Evolutionary conservation across 92 coral and sea anemone species (phyloP), one percentile per base, ranked within the genome.

Genomic region (Galaxea fascicularis): DNA sequence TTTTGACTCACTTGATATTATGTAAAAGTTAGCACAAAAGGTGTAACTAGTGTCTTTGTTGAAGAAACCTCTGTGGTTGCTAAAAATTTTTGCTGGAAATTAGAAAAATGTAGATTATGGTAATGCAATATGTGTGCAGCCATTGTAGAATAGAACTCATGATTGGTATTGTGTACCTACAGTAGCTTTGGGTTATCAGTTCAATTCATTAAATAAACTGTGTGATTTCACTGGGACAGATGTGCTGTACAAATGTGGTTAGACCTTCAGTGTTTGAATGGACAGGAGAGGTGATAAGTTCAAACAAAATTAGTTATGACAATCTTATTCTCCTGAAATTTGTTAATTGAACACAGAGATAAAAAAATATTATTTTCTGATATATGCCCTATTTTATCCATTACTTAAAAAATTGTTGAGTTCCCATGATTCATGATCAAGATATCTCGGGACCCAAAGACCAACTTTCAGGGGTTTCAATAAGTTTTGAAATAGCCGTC

Each of bases 121-220:
- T 51, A 47, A 26, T 27, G 63, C 4, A 54, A n/a, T 56, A 53
- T 59, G 53, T 57, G 44, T 25, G 14, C 15, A 22, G 20, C 69
- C 22, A 21, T 27, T 31, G 63, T 24, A 58, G 12, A 58, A 24
- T 25, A 71, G 20, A 76, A 31, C 30, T 24, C 80, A 35, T 26
- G 20, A 47, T 22, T 2, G 58, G 13, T 31, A 24, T 58, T 63
- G 68, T 21, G 26, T 63, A 30, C 68, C 31, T 25, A 27, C 30
- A 39, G 41, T 35, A 35, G 41, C 58, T 60, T 58, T 10, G 22
- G n/a, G 35, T 8, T 58, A 39, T 76, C 25, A 7, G 5, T 20
- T 35, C 20, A 74, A 58, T 58, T 59, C 27, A 58, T 76, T 60
- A 52, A 76, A 76, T 30, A 20, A 1, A 22, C 80, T 59, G 69